These are phyloP conservation scores for Trichomycterus rosablanca DNA, from an alignment of 2,113 vertebrate genomes.

Conservation along the genomic window DNA sequence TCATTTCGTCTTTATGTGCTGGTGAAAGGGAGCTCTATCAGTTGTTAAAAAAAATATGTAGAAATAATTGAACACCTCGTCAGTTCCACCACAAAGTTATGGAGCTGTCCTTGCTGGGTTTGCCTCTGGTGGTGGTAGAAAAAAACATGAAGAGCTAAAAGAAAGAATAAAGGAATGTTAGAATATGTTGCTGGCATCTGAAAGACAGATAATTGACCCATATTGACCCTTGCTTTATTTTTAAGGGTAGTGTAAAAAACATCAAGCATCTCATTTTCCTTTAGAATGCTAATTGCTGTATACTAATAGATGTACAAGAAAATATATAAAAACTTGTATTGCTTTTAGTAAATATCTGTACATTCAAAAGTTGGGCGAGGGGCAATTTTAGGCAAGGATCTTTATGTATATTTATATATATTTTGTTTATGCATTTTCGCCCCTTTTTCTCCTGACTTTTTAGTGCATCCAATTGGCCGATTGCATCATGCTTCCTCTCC, in stretches of 20 bases:
- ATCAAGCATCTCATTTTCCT: neutral
- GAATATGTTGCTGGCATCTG: slow-evolving; percentile 50
- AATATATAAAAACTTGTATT: too few relatives aligned
- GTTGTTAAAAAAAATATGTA: slow-evolving; percentile 54
- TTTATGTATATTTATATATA: too few relatives aligned
- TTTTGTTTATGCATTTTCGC: too few relatives aligned
- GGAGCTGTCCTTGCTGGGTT: slow-evolving; percentile 44
- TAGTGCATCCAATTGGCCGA: too few relatives aligned
- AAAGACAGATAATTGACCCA: slow-evolving; percentile 53
- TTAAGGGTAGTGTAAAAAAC: slow-evolving; percentile 18
- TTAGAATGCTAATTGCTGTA: neutral
- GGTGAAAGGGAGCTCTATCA: slow-evolving; percentile 47
- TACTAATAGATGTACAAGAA: too few relatives aligned
- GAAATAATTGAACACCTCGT: slow-evolving; percentile 43
- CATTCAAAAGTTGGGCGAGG: too few relatives aligned
- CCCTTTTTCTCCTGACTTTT: too few relatives aligned
- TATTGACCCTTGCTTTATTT: slow-evolving; percentile 36
- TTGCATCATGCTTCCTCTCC: too few relatives aligned
- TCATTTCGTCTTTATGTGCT: slow-evolving; percentile 6
- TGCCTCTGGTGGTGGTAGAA: slow-evolving; percentile 49
- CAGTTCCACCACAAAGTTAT: slow-evolving; percentile 1
- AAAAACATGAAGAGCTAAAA: slow-evolving; percentile 39
- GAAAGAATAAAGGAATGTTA: slow-evolving; percentile 46
- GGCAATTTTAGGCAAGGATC: too few relatives aligned
- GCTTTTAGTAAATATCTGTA: too few relatives aligned